Base-by-base conservation (phyloP, 2,888 invertebrate genomes). In the Brachylomia viminalis region DNA sequence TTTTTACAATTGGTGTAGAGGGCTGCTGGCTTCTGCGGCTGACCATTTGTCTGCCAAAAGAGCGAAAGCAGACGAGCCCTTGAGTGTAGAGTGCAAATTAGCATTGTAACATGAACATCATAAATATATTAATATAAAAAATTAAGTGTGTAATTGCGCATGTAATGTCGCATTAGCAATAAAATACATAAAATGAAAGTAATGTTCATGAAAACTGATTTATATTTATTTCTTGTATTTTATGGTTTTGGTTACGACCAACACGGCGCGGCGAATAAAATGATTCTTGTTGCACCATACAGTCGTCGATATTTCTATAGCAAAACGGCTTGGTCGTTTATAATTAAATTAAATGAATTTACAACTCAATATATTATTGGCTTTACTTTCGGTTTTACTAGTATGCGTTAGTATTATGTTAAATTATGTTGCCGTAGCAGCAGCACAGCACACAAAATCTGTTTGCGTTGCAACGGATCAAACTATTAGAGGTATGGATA, bases 241-340 rank as follows among this genome's bases (percentile, higher is more conserved):
- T 68, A 85, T 42, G 30, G 38, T 15, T 72, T 58, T 11, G 23
- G 4, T 69, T 64, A 78, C 52, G 45, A 47, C 23, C 10, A n/a
- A n/a, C n/a, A n/a, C n/a, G 47, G 27, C 33, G 20, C n/a, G n/a
- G n/a, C n/a, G n/a, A n/a, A 80, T 84, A 68, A 72, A 54, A 80
- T 64, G 2, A 2, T 27, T 58, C 38, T n/a, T 47, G 30, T 69
- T n/a, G 45, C 27, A 45, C n/a, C 7, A 0, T 8, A 20, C n/a
- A 30, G 20, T 27, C 45, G 23, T 38, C 17, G 15, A 33, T 33
- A 58, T 66, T 66, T 62, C n/a, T n/a, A 20, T 30, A 49, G 20
- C 8, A 38, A 17, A 66, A 62, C 38, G 20, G 10, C 17, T 49
- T 38, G 20, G 2, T 62, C 20, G 20, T 49, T 30, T 33, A 33